Evolutionary conservation across 1,140 invertebrate species (phyloP), one percentile per base, ranked within the genome.

Genomic region (Drosophila equinoxialis): DNA sequence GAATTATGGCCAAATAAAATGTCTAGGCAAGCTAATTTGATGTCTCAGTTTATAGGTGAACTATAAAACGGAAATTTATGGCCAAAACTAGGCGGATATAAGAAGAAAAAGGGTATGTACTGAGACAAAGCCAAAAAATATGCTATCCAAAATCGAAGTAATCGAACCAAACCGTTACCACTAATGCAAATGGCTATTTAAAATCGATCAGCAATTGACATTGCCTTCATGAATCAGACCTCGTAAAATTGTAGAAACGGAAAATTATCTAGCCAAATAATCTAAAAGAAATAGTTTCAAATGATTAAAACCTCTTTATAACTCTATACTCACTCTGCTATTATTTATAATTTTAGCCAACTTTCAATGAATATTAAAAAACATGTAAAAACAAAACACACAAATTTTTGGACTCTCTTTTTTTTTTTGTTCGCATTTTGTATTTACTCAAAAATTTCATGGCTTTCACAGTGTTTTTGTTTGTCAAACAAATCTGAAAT

Each of bases 51-150:
- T 76, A 77, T 77, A 70, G 45, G 45, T 60, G 30, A 61, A 39
- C 74, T 65, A 75, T 75, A 75, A 75, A 77, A 70, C 42, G 54
- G 35, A 77, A 77, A 77, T 75, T 72, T 65, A 75, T 41, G 73
- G 65, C 45, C 45, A 23, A 51, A 51, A 51, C 45, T 51, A 51
- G 8, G 8, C 35, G 13, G 11, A n/a, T 11, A 6, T 8, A 39
- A 4, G 5, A 30, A 30, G 11, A 39, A 51, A 51, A 51, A 23
- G 45, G 45, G 17, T 23, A 23, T 23, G 45, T 51, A 11, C 17
- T 23, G 1, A 51, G 11, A 51, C 45, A 23, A 51, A 51, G 45
- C 45, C 45, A 51, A 51, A 51, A 51, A 51, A 20, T 23, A 51
- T 51, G 45, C 20, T 23, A 51, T 51, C 8, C 6, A 51, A 51